A percentile compares a stretch with the other conserved stretches of the same genome.
Evolutionary conservation across 1,140 invertebrate species (phyloP).

Genomic region (Drosophila auraria): DNA sequence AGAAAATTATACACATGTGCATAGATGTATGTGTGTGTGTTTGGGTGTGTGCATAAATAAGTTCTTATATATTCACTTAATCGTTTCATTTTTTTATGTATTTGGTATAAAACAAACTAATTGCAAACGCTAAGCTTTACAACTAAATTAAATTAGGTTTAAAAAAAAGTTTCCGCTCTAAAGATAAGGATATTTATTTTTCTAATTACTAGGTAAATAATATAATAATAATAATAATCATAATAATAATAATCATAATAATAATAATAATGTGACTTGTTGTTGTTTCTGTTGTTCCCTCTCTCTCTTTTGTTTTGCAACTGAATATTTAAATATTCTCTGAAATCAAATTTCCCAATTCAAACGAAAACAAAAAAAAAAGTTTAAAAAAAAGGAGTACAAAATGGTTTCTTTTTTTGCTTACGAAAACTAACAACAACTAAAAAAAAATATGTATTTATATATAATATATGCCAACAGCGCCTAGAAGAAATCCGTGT

Average conservation of each 20-base stretch:
- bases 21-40: constrained; percentile 49
- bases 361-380: constrained; percentile 25
- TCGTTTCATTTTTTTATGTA: constrained; percentile 48
- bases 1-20: constrained; percentile 69
- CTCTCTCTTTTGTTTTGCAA: constrained; percentile 20
- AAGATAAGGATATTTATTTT: constrained; percentile 34
- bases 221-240: constrained; percentile 30
- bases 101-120: constrained; percentile 80
- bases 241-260: constrained; percentile 47
- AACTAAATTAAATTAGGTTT: constrained; percentile 68
- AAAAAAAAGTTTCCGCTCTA: constrained; percentile 22
- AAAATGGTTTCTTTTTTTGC: constrained; percentile 28
- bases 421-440: constrained; percentile 80
- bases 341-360: constrained; percentile 44
- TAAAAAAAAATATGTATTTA: constrained; percentile 45
- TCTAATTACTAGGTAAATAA: constrained; percentile 21
- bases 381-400: constrained; percentile 6
- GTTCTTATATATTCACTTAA: constrained; percentile 61
- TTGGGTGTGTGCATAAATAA: constrained; percentile 55
- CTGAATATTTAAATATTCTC: constrained; percentile 1
- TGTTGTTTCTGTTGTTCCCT: constrained; percentile 54
- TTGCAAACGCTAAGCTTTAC: constrained; percentile 60
- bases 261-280: constrained; percentile 72
- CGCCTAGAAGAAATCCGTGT: constrained; percentile 48
- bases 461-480: constrained; percentile 47